phyloP scores from a whole-genome alignment of 2,113 vertebrate genomes.

The Psilopsiagon aurifrons region DNA sequence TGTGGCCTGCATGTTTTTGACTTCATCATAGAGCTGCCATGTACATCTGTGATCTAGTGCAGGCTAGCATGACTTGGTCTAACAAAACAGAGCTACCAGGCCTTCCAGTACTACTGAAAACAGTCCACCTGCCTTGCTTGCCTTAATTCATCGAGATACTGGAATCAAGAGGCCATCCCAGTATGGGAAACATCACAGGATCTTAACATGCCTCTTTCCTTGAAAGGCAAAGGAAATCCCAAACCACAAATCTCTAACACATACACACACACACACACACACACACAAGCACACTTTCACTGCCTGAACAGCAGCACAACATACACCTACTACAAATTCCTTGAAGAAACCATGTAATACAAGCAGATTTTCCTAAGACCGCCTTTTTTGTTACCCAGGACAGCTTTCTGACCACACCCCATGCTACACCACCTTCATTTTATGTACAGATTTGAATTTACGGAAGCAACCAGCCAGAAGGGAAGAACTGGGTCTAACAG shows the following conservation, averaged over 20 bases:
- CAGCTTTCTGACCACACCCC: not conserved
- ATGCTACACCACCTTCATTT: not conserved
- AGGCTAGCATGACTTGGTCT: not conserved
- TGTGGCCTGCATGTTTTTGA: not conserved
- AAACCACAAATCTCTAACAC: not conserved
- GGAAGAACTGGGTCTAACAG: not conserved
- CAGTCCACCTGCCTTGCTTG: not conserved
- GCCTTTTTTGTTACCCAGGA: not conserved
- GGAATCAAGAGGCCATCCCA: not conserved
- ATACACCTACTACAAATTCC: not conserved
- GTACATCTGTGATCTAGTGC: not conserved
- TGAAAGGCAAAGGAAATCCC: not conserved
- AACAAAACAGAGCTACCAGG: not conserved
- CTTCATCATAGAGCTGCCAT: not conserved
- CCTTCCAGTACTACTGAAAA: not conserved
- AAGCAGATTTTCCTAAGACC: not conserved
- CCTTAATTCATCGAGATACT: not conserved
- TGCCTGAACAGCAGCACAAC: not conserved
- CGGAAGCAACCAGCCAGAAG: not conserved
- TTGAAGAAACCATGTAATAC: not conserved
- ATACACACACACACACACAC: not conserved
- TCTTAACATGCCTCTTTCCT: not conserved
- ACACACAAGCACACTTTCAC: not conserved
- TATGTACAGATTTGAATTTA: not conserved
- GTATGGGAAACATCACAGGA: not conserved